Percentiles rank a stretch among this genome's conserved stretches.
These are phyloP conservation scores for Patagioenas fasciata DNA, from an alignment of 2,113 vertebrate species.

Conservation along the genomic window DNA sequence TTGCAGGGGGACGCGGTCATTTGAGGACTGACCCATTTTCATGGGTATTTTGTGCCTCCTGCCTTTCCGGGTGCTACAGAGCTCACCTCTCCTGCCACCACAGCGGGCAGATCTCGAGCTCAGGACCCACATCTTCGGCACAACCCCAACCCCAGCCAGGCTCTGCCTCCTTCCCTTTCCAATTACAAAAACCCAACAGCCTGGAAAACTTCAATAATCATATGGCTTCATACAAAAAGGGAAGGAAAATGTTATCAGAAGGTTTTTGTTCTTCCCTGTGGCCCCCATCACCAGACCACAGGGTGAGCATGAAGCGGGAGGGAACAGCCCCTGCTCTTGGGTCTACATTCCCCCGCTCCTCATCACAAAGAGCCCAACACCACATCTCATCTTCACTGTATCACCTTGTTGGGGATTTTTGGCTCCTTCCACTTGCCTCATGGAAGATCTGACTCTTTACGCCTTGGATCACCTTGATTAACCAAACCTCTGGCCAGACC, in stretches of 20 bases:
- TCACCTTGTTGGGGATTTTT: not conserved
- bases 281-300: accelerated
- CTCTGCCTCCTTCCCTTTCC: not conserved
- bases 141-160: accelerated
- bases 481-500: not conserved
- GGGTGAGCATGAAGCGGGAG: not conserved
- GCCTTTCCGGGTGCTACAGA: not conserved
- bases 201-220: not conserved
- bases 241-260: not conserved
- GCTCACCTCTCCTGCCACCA: not conserved
- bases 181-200: not conserved
- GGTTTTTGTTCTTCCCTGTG: not conserved
- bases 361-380: not conserved
- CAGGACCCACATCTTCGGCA: not conserved
- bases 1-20: not conserved
- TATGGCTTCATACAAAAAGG: not conserved
- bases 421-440: not conserved
- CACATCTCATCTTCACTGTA: not conserved
- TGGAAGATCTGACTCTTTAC: not conserved
- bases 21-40: not conserved
- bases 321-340: not conserved
- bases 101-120: not conserved
- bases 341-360: too few relatives aligned
- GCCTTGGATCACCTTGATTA: not conserved
- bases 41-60: not conserved